Evolutionary conservation across 1,140 invertebrate species (phyloP).

Genomic region (Rhyzopertha dominica): DNA sequence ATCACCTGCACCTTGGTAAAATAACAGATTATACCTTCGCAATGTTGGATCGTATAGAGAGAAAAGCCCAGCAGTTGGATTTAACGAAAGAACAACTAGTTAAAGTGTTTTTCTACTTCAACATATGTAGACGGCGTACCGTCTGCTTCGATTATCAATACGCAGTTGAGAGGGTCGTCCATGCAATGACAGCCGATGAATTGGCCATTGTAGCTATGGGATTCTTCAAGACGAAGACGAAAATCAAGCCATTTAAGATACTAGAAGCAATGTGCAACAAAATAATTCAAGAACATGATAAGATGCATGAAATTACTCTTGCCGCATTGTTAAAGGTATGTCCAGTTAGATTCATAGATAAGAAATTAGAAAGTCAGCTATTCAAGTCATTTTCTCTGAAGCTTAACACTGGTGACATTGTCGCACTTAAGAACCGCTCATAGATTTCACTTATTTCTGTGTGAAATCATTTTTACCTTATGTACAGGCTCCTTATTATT

Average conservation of each 20-base stretch:
- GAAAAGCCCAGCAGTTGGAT: slow-evolving; percentile 46
- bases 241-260: slow-evolving; percentile 47
- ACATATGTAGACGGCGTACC: slow-evolving; percentile 42
- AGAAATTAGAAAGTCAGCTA: neutral
- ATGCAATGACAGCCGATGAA: slow-evolving; percentile 51
- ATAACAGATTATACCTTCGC: slow-evolving; percentile 46
- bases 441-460: no score
- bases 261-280: slow-evolving; percentile 45
- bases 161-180: slow-evolving; percentile 43
- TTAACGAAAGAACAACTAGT: slow-evolving; percentile 50
- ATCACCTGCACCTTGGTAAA: slow-evolving; percentile 43
- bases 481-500: no score
- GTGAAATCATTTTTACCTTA: no score
- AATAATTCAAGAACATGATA: slow-evolving; percentile 39
- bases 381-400: neutral
- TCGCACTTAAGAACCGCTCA: no score
- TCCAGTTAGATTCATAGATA: slow-evolving; percentile 11
- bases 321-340: slow-evolving; percentile 52
- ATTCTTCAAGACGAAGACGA: slow-evolving; percentile 57
- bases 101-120: slow-evolving; percentile 52
- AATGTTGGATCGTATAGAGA: slow-evolving; percentile 46
- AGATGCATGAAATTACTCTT: slow-evolving; percentile 49
- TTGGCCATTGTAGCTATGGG: slow-evolving; percentile 54
- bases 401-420: no score
- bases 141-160: slow-evolving; percentile 54